phyloP scores from a whole-genome alignment of 2,797 vertebrate genomes.

The Petrocephalus schoutedeni region DNA sequence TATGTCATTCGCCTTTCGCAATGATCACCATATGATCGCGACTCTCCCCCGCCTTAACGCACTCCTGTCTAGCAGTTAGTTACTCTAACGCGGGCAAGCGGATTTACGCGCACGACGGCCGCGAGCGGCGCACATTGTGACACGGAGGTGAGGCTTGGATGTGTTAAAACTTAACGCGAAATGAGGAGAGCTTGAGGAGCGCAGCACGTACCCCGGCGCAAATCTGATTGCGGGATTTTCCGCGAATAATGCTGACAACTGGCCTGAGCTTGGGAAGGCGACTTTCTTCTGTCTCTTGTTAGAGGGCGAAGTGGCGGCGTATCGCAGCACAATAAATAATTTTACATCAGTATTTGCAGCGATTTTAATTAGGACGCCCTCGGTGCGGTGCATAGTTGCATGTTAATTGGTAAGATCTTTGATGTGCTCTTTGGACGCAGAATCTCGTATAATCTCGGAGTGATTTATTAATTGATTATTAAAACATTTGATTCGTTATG shows the following conservation, averaged over 20 bases:
- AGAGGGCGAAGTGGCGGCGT: not conserved
- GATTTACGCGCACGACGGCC: not conserved
- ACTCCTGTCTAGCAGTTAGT: not conserved
- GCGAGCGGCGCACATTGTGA: not conserved
- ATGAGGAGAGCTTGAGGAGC: not conserved
- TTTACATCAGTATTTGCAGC: not conserved
- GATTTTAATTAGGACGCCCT: not conserved
- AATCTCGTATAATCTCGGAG: not conserved
- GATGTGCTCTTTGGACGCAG: constrained; percentile 19
- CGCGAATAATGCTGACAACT: constrained; percentile 16
- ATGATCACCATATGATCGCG: not conserved
- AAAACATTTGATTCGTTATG: not conserved
- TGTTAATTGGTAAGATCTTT: constrained; percentile 7
- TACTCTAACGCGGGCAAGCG: not conserved
- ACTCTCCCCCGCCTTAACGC: not conserved
- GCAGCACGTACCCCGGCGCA: not conserved
- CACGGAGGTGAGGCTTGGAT: not conserved
- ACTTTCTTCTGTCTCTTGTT: not conserved
- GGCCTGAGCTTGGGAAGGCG: not conserved
- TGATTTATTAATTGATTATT: not conserved
- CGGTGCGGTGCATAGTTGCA: not conserved
- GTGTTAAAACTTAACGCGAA: not conserved
- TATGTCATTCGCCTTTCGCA: not conserved
- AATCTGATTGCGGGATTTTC: not conserved
- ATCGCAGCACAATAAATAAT: not conserved